These are phyloP conservation scores for Heteractis magnifica DNA, from an alignment of 92 coral and sea anemone species.

Conservation along the genomic window DNA sequence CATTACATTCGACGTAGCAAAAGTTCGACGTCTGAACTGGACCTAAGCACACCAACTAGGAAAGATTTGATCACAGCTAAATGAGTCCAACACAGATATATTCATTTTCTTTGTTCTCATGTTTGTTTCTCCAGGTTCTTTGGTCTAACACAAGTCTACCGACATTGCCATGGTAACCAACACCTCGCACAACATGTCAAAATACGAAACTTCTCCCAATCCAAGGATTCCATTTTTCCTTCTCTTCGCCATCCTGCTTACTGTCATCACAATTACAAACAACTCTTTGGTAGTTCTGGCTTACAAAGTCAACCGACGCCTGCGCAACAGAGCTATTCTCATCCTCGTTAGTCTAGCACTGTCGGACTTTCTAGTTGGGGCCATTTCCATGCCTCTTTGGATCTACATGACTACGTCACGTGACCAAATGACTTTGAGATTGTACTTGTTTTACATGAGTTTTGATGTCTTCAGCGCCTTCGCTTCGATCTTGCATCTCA, in stretches of 20 bases:
- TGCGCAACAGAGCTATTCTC: conserved; percentile 63
- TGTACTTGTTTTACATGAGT: conserved; percentile 55
- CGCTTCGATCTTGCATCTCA: conserved; percentile 84
- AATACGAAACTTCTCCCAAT: background rate
- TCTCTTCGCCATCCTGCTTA: conserved; percentile 48
- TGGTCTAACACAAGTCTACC: background rate
- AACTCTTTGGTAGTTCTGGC: conserved; percentile 68
- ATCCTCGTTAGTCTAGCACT: conserved; percentile 73
- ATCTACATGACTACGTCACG: conserved; percentile 52
- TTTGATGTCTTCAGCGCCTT: conserved; percentile 82
- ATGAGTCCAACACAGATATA: background rate
- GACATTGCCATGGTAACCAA: conserved; percentile 23
- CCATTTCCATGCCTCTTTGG: conserved; percentile 69
- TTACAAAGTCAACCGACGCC: conserved; percentile 61
- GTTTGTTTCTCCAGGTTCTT: background rate
- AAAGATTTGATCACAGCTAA: no score
- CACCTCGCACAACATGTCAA: conserved; percentile 22
- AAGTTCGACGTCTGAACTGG: no score
- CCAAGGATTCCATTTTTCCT: conserved; percentile 35
- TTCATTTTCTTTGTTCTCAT: background rate
- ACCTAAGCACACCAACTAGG: no score
- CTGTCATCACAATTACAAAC: conserved; percentile 41
- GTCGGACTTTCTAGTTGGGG: conserved; percentile 76
- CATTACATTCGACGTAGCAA: no score
- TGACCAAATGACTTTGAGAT: conserved; percentile 13